phyloP scores from a whole-genome alignment of 2,888 invertebrate genomes.

The Heteromyza rotundicornis region DNA sequence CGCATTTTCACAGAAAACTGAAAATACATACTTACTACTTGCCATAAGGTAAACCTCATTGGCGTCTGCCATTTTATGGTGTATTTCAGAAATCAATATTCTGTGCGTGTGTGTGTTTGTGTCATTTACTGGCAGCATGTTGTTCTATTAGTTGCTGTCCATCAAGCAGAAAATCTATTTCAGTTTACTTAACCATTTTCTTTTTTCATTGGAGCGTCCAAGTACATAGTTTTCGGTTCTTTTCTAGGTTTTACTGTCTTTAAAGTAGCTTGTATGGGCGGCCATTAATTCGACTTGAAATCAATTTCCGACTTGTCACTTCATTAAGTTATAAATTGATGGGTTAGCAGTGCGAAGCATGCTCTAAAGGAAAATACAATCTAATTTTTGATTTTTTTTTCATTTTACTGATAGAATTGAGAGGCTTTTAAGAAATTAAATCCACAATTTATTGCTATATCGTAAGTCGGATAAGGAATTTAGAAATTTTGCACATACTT shows the following conservation, averaged over 20 bases:
- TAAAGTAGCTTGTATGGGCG: background rate
- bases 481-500: no score
- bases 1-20: background rate
- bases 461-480: no score
- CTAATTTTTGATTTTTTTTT: no score
- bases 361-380: no score
- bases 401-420: background rate
- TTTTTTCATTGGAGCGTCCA: no score
- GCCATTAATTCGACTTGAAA: background rate
- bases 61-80: no score
- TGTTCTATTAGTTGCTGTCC: conserved; percentile 42
- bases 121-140: background rate
- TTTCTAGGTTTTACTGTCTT: background rate
- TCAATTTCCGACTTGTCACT: conserved; percentile 48
- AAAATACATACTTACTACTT: background rate
- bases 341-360: conserved; percentile 34
- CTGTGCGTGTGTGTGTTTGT: no score
- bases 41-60: background rate
- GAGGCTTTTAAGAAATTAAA: no score
- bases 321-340: conserved; percentile 50
- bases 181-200: conserved; percentile 42
- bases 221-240: no score
- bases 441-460: no score
- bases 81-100: background rate
- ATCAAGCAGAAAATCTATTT: conserved; percentile 42